A percentile compares a stretch with the other conserved stretches of the same genome.
Conservation (phyloP, 2,113 vertebrate genomes). For the Actinemys pallida region DNA sequence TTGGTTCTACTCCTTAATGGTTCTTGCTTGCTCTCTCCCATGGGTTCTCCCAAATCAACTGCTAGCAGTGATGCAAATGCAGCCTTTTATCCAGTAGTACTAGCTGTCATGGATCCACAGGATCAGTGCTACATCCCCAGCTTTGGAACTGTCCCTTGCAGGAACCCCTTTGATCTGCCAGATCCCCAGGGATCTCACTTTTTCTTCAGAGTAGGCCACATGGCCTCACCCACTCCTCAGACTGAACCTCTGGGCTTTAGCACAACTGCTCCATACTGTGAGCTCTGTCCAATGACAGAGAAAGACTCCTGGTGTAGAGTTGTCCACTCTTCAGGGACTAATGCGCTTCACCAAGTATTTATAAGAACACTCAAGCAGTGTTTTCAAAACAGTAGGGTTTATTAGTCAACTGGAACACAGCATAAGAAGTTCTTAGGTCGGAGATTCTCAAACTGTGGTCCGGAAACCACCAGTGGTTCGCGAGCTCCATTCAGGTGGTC, state of each 20-base stretch:
- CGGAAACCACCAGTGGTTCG: no score
- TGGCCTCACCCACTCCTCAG: background rate
- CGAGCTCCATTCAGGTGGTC: no score
- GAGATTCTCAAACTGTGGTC: no score
- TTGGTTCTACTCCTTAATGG: background rate
- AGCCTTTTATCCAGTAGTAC: background rate
- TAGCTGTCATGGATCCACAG: background rate
- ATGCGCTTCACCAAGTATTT: background rate
- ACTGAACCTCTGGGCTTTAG: background rate
- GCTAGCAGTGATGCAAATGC: slow-evolving; percentile 3
- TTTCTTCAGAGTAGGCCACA: background rate
- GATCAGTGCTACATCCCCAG: background rate
- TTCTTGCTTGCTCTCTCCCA: slow-evolving; percentile 24
- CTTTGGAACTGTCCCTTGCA: background rate
- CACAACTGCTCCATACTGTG: background rate
- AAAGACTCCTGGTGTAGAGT: background rate
- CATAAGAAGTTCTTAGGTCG: background rate
- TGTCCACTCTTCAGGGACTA: background rate
- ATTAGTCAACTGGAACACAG: background rate
- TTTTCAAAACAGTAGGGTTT: background rate
- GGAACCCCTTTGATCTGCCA: background rate
- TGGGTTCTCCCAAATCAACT: slow-evolving; percentile 20
- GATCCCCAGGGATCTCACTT: background rate
- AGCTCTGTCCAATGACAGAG: no score
- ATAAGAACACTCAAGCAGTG: background rate